phyloP scores from a whole-genome alignment of 1,140 invertebrate species.

The Drosophila grimshawi region DNA sequence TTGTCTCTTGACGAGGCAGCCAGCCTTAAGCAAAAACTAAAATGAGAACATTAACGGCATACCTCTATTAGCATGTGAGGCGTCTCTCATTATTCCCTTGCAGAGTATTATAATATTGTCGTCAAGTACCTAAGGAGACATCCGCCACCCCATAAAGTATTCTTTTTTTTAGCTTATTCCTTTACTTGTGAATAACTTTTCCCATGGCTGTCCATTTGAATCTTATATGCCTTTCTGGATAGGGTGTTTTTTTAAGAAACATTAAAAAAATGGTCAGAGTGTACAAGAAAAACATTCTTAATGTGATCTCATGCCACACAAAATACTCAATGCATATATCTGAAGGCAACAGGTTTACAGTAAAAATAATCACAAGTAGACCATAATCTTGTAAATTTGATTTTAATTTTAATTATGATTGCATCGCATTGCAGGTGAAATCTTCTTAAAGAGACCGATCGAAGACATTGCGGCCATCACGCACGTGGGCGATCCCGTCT shows the following conservation, averaged over 20 bases:
- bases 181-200: too few species aligned
- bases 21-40: conserved; percentile 25
- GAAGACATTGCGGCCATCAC: conserved; percentile 91
- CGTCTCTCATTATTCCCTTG: conserved; percentile 27
- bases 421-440: conserved; percentile 87
- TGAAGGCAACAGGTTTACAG: too few species aligned
- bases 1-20: conserved; percentile 15
- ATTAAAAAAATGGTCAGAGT: too few species aligned
- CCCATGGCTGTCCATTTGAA: too few species aligned
- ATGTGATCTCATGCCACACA: too few species aligned
- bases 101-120: conserved; percentile 80
- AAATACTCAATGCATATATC: too few species aligned
- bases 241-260: too few species aligned
- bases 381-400: neutral
- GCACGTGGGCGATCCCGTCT: conserved; percentile 90
- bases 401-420: neutral
- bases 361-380: neutral
- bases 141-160: neutral
- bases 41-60: conserved; percentile 16
- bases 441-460: conserved; percentile 89
- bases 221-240: too few species aligned
- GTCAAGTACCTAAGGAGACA: neutral
- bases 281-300: too few species aligned
- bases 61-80: conserved; percentile 28
- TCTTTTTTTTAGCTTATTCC: neutral